Evolutionary conservation across 1,140 invertebrate species (phyloP), one percentile per base, ranked within the genome.

Genomic region (Drosophila navojoa): DNA sequence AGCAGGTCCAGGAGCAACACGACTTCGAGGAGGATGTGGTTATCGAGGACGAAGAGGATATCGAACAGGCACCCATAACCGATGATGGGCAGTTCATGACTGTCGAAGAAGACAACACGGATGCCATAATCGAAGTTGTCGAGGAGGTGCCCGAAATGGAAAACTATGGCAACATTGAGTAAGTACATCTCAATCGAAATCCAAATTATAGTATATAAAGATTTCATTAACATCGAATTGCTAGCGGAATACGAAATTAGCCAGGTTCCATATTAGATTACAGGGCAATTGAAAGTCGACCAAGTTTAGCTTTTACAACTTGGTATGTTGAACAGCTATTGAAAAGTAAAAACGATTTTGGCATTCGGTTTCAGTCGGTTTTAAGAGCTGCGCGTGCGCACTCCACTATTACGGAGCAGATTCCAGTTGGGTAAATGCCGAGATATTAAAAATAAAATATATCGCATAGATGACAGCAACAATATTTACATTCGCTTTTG

Each of bases 71-170:
- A 11, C 15, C 22, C 35, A 32, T 63, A n/a, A 3, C 32, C 0
- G 49, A 42, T 0, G 76, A 82, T 9, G 45, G 42, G 1, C 69
- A 81, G 13, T 86, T 67, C 19, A 54, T 89, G 55, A 71, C 69
- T 6, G 60, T 90, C 11, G 84, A 77, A 6, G 64, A 70, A 5
- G 77, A 79, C 49, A 84, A 84, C 40, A 53, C 82, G 15, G 84
- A 89, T 64, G 68, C 76, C 11, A 89, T 89, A 16, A 89, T 89
- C 15, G 84, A 89, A 45, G 84, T 90, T 4, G 79, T 89, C 5
- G 84, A 80, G 22, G 84, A 89, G 54, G 69, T 62, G 15, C 29
- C 70, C 9, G 85, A 89, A 4, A 60, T 84, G 22, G 84, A 89
- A 3, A 64, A 50, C 57, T 89, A 90, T 19, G 77, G 69, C 9